These are phyloP conservation scores for Ectropis crepuscularia DNA, from an alignment of 2,888 invertebrate species.

Conservation along the genomic window DNA sequence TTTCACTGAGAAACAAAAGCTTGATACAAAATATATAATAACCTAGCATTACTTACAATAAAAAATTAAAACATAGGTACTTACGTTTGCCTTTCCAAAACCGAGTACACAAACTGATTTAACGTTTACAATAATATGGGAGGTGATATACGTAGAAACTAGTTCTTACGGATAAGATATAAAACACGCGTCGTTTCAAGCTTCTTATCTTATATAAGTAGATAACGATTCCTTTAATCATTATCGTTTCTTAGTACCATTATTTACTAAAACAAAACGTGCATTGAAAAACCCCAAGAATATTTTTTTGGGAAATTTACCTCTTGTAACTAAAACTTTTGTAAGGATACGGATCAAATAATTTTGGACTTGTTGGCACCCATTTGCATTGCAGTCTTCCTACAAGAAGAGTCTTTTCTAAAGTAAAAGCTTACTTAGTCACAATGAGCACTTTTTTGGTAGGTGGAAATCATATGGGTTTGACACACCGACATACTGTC, in stretches of 20 bases:
- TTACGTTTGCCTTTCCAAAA: conserved; percentile 29
- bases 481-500: no score
- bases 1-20: no score
- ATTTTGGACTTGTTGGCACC: no score
- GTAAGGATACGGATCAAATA: no score
- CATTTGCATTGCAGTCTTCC: background rate
- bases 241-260: conserved; percentile 19
- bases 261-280: background rate
- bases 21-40: no score
- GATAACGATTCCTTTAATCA: conserved; percentile 26
- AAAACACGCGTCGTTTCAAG: conserved; percentile 7
- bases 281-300: background rate
- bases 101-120: conserved; percentile 23
- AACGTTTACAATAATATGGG: conserved; percentile 1
- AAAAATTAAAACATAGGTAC: conserved; percentile 7
- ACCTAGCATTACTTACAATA: background rate
- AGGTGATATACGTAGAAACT: conserved; percentile 13
- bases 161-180: conserved; percentile 28
- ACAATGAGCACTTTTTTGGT: no score
- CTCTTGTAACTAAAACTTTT: background rate
- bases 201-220: conserved; percentile 17
- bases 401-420: no score
- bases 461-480: no score
- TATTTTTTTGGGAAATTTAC: background rate
- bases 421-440: no score